Conservation (phyloP, 53 echinoderm and acorn worm genomes). For the Crossaster papposus region DNA sequence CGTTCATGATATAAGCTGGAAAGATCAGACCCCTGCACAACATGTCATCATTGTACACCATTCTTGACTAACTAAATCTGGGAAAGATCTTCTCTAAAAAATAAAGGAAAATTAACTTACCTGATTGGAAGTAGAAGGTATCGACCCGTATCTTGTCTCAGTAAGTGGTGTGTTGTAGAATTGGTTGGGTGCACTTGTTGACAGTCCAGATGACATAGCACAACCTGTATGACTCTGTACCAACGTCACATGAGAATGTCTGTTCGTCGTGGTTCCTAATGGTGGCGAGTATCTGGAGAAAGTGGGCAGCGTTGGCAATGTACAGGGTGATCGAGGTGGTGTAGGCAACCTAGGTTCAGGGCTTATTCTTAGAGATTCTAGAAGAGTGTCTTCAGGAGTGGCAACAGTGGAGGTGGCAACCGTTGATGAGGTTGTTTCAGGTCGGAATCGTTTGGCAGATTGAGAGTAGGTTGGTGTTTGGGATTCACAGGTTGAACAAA, state of each 20-base stretch:
- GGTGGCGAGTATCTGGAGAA: conserved; percentile 78
- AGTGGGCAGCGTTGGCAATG: conserved; percentile 64
- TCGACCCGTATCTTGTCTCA: conserved; percentile 67
- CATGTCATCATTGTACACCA: conserved; percentile 57
- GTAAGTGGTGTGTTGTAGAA: conserved; percentile 69
- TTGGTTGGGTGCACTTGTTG: conserved; percentile 8
- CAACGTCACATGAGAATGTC: conserved; percentile 47
- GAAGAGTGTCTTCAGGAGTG: conserved; percentile 45
- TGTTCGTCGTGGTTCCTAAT: conserved; percentile 50
- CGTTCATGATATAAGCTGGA: conserved; percentile 50
- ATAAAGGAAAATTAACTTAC: conserved; percentile 39
- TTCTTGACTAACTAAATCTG: neutral
- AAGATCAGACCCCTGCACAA: conserved; percentile 83
- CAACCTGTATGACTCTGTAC: conserved; percentile 55
- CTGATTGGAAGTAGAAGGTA: conserved; percentile 78
- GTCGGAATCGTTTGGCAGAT: conserved; percentile 62
- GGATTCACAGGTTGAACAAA: conserved; percentile 74
- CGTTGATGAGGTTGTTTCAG: conserved; percentile 17
- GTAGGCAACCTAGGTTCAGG: conserved; percentile 59
- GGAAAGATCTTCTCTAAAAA: too few relatives aligned
- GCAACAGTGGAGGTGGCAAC: conserved; percentile 24
- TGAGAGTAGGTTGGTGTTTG: conserved; percentile 36
- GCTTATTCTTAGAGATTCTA: conserved; percentile 37
- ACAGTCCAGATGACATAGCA: conserved; percentile 40
- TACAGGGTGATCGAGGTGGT: conserved; percentile 59